Conservation (phyloP, 2,888 invertebrate species). For the Hydrotaea diabolus region DNA sequence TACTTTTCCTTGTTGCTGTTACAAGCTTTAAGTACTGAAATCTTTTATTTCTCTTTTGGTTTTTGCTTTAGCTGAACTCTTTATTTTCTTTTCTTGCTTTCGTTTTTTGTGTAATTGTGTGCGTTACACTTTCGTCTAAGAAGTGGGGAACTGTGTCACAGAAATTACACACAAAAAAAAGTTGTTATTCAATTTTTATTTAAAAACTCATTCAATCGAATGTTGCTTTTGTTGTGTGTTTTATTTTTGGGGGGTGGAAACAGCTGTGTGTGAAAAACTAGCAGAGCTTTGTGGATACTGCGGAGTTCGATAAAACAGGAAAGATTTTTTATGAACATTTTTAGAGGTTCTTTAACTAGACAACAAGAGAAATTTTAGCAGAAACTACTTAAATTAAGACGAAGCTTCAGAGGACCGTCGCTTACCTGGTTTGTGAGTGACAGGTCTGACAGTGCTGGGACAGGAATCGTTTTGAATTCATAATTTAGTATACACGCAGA, state of each 20-base stretch:
- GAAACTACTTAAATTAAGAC: too few species aligned
- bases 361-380: too few species aligned
- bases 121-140: not conserved
- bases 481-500: too few species aligned
- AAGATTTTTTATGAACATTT: too few species aligned
- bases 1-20: not conserved
- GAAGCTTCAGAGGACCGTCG: too few species aligned
- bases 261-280: not conserved
- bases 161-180: not conserved
- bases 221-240: not conserved
- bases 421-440: too few species aligned
- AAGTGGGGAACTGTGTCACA: constrained; percentile 40
- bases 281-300: too few species aligned
- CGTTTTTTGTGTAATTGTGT: not conserved
- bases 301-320: too few species aligned
- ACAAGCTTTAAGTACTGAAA: constrained; percentile 30
- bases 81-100: constrained; percentile 20
- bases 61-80: not conserved
- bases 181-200: not conserved
- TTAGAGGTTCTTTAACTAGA: too few species aligned
- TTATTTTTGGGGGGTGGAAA: not conserved
- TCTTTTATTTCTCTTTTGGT: not conserved
- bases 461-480: too few species aligned
- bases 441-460: too few species aligned
- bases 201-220: not conserved